A percentile compares a stretch with the other conserved stretches of the same genome.
These are phyloP conservation scores for Pseudomyrmex sp. DNA, from an alignment of 1,140 invertebrate species.

Conservation along the genomic window DNA sequence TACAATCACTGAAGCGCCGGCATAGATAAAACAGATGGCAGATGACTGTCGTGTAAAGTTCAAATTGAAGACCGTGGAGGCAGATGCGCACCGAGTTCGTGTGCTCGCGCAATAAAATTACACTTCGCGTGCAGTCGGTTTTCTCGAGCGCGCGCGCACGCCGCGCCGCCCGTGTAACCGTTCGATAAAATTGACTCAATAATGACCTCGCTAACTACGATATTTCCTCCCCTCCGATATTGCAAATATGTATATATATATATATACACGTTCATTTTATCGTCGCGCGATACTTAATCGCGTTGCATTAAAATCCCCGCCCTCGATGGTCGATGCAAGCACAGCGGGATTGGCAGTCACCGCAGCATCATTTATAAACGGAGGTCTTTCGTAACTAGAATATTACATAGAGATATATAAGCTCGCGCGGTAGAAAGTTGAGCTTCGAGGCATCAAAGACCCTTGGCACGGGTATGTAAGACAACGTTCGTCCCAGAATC, in stretches of 20 bases:
- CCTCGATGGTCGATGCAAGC: neutral
- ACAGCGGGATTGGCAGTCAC: neutral
- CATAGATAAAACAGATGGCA: neutral
- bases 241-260: too few species aligned
- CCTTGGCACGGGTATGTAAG: neutral
- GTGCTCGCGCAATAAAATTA: constrained; percentile 21
- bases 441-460: neutral
- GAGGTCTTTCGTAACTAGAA: constrained; percentile 19
- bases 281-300: neutral
- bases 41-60: constrained; percentile 37
- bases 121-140: neutral
- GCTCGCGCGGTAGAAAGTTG: constrained; percentile 7
- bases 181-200: constrained; percentile 20
- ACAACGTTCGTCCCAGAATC: neutral
- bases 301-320: neutral
- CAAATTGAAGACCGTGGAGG: constrained; percentile 22
- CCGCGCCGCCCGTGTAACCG: too few species aligned
- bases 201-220: constrained; percentile 1
- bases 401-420: constrained; percentile 15
- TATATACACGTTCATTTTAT: neutral
- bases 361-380: constrained; percentile 9
- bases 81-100: constrained; percentile 9
- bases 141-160: neutral
- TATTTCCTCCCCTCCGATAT: constrained; percentile 4
- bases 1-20: constrained; percentile 32